Evolutionary conservation across 2,113 vertebrate genomes (phyloP), one percentile per base, ranked within the genome.

Genomic region (Serilophus lunatus): DNA sequence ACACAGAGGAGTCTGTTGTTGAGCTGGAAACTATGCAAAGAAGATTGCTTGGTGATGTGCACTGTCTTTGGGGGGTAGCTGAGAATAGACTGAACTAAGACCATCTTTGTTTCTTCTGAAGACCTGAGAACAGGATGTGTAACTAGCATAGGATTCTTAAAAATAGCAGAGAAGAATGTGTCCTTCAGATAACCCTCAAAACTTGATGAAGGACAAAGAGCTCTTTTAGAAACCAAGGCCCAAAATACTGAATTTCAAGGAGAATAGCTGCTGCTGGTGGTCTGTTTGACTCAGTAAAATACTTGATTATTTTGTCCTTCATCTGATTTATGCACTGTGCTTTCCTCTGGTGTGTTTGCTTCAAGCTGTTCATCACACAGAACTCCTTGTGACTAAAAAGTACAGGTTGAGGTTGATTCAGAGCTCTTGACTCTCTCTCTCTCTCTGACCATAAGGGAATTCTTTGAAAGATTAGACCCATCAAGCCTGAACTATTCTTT

Each of bases 391-490:
- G 75, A 87, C 77, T 92, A 86, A 92, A 77, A 64, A 72, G 90
- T 71, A 84, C 86, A 88, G 35, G 75, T 49, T 82, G 86, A 93
- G 47, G 64, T 59, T 93, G 11, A 56, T 94, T 91, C 88, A 90
- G 78, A 96, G 90, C 75, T 93, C 86, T 92, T 93, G 82, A 60
- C 95, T 94, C 33, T 89, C 44, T 47, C 14, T 45, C 44, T 45
- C 81, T 96, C 76, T 71, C 19, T 93, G 70, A 28, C 69, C 54
- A 10, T 92, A 88, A 92, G 45, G 77, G 90, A 95, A 76, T 86
- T 80, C 3, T 6, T 13, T 95, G 93, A 94, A 90, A 96, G 95
- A 96, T 95, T 40, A 95, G 69, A 57, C n/a, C 35, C 56, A 64
- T 82, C 81, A 87, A 95, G 40, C 64, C 44, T 28, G 22, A 83